Evolutionary conservation across 2,113 vertebrate genomes (phyloP), one percentile per base, ranked within the genome.

Genomic region (Pseudolaguvia tuberculata): DNA sequence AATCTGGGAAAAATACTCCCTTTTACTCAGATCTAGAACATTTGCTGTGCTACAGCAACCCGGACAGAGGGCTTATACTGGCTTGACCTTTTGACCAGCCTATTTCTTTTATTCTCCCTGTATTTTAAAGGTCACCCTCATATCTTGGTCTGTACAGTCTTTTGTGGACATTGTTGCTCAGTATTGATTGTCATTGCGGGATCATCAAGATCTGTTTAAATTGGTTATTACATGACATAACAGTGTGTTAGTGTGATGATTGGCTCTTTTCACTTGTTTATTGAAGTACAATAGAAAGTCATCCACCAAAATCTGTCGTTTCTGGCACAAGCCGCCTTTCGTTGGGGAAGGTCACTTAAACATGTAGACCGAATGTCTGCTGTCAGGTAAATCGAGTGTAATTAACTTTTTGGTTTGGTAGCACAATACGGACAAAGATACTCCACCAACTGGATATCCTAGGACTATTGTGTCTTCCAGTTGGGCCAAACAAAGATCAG

Each of bases 71-170:
- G 68, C 82, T 85, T 86, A 90, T 86, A 76, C 78, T 72, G 80
- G 51, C 80, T 78, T 87, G 86, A 86, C 88, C 86, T 87, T 88
- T 89, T 92, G 89, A 86, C 89, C 82, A 58, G 79, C 83, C 85
- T 48, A 90, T 91, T 89, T 87, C 85, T 83, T 87, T 84, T 79
- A 86, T 88, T 86, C 86, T 63, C 80, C 83, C 84, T 84, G 86
- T 88, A 84, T 88, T 89, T 89, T 81, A 89, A 88, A 90, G 89
- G 86, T 88, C 87, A 83, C 83, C 29, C 80, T 85, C 84, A 25
- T 69, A 78, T 77, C 85, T 52, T 56, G 70, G 11, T 53, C 14
- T 27, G 9, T 57, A 48, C 10, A 67, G 45, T 0, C 0, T 23
- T 52, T 59, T 84, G 74, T 82, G 83, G 81, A n/a, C n/a, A n/a